Percentiles rank a stretch among this genome's conserved stretches.
Conservation (phyloP, 1,140 invertebrate genomes). For the Sipha flava region DNA sequence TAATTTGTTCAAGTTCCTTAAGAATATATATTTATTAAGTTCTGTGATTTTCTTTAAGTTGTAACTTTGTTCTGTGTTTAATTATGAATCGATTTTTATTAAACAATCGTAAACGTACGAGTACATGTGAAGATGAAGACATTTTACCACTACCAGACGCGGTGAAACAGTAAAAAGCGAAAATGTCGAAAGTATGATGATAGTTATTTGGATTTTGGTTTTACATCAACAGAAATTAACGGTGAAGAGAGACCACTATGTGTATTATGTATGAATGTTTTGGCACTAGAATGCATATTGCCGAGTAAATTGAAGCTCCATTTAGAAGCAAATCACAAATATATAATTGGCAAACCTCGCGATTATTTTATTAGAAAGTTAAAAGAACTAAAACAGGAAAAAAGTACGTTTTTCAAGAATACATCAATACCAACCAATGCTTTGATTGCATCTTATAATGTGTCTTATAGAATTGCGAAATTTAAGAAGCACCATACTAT, state of each 20-base stretch:
- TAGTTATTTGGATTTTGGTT: background rate
- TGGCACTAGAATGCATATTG: background rate
- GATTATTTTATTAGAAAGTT: slow-evolving; percentile 19
- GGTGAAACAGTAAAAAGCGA: background rate
- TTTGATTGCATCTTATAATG: slow-evolving; percentile 39
- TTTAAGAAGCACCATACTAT: slow-evolving; percentile 40
- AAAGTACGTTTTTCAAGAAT: slow-evolving; percentile 1
- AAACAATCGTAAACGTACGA: background rate
- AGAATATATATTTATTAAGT: background rate
- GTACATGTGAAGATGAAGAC: background rate
- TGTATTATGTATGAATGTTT: background rate
- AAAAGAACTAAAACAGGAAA: background rate
- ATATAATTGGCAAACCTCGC: background rate
- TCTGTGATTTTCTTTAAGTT: background rate
- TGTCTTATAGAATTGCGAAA: slow-evolving; percentile 11
- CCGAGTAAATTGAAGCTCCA: slow-evolving; percentile 15
- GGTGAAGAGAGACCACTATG: background rate
- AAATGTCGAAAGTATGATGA: background rate
- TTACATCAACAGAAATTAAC: background rate
- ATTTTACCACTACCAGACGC: background rate
- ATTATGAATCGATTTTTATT: background rate
- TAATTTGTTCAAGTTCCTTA: background rate
- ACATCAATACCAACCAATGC: slow-evolving; percentile 34
- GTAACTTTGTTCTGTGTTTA: too few species aligned
- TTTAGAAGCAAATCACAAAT: background rate